A percentile compares a stretch with the other conserved stretches of the same genome.
These are phyloP conservation scores for Remorina albescens DNA, from an alignment of 2,797 vertebrate genomes.

Conservation along the genomic window DNA sequence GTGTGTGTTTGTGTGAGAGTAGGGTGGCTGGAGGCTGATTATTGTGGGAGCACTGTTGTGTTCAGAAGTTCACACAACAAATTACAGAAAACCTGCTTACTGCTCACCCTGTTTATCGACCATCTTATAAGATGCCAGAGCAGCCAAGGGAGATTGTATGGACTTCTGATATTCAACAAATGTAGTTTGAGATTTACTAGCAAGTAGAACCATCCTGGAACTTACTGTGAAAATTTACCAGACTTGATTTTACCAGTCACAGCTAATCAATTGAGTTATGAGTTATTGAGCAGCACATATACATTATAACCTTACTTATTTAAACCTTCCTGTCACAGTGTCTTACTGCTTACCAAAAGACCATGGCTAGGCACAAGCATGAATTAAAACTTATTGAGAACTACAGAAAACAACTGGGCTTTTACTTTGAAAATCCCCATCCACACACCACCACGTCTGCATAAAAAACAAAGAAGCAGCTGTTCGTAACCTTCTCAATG, in stretches of 20 bases:
- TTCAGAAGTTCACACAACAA: background rate
- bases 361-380: background rate
- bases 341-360: background rate
- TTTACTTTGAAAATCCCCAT: too few species aligned
- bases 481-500: background rate
- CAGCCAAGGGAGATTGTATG: background rate
- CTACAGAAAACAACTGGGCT: too few species aligned
- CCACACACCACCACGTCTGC: too few species aligned
- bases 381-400: background rate
- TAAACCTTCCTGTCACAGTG: background rate
- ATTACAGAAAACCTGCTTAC: constrained; percentile 1
- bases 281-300: background rate
- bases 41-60: constrained; percentile 1
- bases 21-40: background rate
- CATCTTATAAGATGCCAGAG: background rate
- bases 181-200: background rate
- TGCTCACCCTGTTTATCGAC: background rate
- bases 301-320: background rate
- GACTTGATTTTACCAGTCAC: too few species aligned
- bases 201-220: background rate
- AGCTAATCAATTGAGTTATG: background rate
- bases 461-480: background rate
- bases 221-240: background rate
- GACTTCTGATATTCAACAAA: background rate
- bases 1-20: too few species aligned